Evolutionary conservation across 1,140 invertebrate species (phyloP).

Genomic region (Apolygus lucorum): DNA sequence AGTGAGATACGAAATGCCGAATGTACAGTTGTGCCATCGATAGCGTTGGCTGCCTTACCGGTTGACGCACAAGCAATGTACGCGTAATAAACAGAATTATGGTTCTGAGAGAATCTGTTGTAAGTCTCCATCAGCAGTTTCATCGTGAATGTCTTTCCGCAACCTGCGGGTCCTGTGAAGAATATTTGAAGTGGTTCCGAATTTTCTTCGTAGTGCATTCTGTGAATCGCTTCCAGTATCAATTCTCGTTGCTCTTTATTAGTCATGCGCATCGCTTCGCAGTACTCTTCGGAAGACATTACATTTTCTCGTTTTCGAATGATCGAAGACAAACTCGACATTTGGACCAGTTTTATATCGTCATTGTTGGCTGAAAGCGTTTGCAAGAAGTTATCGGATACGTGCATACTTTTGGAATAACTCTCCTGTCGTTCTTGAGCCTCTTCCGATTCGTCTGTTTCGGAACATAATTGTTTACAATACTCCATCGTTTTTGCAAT

Average conservation of each 20-base stretch:
- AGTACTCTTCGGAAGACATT: slow-evolving; percentile 19
- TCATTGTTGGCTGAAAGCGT: slow-evolving; percentile 29
- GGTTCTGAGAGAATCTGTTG: slow-evolving; percentile 7
- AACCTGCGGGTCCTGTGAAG: slow-evolving; percentile 35
- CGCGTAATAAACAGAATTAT: slow-evolving; percentile 9
- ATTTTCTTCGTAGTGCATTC: slow-evolving; percentile 5
- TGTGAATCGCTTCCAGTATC: slow-evolving; percentile 22
- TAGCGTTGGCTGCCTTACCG: slow-evolving; percentile 13
- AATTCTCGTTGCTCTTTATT: slow-evolving; percentile 21
- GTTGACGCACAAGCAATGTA: slow-evolving; percentile 22
- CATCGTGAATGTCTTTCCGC: slow-evolving; percentile 35
- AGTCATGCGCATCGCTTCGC: slow-evolving; percentile 12
- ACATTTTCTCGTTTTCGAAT: slow-evolving; percentile 14
- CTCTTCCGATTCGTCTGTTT: slow-evolving; percentile 30
- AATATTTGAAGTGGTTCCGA: slow-evolving; percentile 36
- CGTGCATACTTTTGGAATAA: neutral
- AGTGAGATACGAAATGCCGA: slow-evolving; percentile 23
- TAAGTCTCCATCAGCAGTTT: slow-evolving; percentile 34
- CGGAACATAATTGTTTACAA: slow-evolving; percentile 29
- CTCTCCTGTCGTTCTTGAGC: slow-evolving; percentile 31
- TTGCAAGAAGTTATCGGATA: neutral
- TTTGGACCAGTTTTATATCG: neutral
- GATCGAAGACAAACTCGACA: neutral
- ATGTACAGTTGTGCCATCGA: slow-evolving; percentile 26
- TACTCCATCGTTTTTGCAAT: slow-evolving; percentile 35